Evolutionary conservation across 2,888 invertebrate species (phyloP).

Genomic region (Caenorhabditis zanzibari): DNA sequence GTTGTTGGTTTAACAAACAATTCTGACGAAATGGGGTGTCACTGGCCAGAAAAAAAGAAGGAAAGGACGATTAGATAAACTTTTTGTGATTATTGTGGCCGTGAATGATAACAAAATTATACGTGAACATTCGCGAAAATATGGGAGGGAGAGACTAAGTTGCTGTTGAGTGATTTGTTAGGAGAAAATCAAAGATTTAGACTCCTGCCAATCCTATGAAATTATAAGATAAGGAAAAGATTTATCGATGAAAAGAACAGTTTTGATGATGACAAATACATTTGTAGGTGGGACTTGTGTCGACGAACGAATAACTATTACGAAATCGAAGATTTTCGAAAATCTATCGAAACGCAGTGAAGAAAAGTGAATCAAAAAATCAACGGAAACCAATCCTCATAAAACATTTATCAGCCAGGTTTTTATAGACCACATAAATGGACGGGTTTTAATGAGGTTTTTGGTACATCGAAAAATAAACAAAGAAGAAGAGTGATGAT

Average conservation of each 20-base stretch:
- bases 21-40: constrained; percentile 21
- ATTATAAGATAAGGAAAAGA: constrained; percentile 2
- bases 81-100: constrained; percentile 37
- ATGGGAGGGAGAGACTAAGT: constrained; percentile 8
- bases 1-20: constrained; percentile 41
- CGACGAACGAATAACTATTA: neutral
- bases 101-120: constrained; percentile 49
- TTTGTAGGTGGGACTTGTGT: neutral
- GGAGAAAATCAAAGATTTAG: constrained; percentile 1
- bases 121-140: constrained; percentile 41
- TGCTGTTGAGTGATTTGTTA: constrained; percentile 20
- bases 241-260: constrained; percentile 20
- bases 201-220: constrained; percentile 30
- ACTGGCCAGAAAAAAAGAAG: constrained; percentile 27
- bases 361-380: constrained; percentile 31
- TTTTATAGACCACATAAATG: constrained; percentile 37
- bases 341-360: neutral
- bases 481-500: constrained; percentile 28
- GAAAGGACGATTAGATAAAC: constrained; percentile 44
- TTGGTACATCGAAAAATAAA: constrained; percentile 33
- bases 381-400: constrained; percentile 25
- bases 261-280: constrained; percentile 5
- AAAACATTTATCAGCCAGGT: constrained; percentile 40
- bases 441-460: constrained; percentile 28
- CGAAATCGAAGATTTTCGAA: constrained; percentile 21